phyloP scores from a whole-genome alignment of 2,113 vertebrate genomes.

The Mus pahari region DNA sequence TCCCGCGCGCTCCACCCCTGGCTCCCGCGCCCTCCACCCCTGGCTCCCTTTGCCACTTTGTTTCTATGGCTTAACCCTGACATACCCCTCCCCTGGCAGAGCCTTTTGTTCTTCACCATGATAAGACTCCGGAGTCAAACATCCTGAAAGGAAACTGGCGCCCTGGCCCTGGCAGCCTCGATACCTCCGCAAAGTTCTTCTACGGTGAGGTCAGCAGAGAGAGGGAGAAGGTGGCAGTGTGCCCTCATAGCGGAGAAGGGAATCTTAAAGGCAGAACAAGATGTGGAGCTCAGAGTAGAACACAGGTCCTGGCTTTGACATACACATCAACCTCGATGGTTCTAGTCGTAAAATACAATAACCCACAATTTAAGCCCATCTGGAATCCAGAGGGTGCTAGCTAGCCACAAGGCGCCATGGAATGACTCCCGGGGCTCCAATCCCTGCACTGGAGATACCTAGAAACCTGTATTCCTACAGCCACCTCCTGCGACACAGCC shows the following conservation, averaged over 20 bases:
- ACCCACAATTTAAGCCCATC: background rate
- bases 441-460: background rate
- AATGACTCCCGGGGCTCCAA: background rate
- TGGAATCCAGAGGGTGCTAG: background rate
- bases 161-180: conserved; percentile 24
- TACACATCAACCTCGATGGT: background rate
- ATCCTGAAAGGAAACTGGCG: conserved; percentile 69
- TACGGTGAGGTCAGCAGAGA: conserved; percentile 61
- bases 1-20: accelerated
- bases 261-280: background rate
- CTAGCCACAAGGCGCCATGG: background rate
- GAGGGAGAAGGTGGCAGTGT: background rate
- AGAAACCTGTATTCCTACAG: conserved; percentile 35
- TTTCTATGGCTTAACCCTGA: background rate
- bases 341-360: background rate
- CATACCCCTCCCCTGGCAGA: background rate
- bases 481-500: background rate
- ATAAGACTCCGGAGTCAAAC: conserved; percentile 57
- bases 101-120: background rate
- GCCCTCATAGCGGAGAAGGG: background rate
- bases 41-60: accelerated
- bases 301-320: background rate
- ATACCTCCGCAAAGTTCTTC: conserved; percentile 54
- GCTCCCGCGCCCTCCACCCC: accelerated
- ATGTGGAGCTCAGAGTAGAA: background rate